Evolutionary conservation across 1,140 invertebrate species (phyloP), one percentile per base, ranked within the genome.

Genomic region (Magallana angulata): DNA sequence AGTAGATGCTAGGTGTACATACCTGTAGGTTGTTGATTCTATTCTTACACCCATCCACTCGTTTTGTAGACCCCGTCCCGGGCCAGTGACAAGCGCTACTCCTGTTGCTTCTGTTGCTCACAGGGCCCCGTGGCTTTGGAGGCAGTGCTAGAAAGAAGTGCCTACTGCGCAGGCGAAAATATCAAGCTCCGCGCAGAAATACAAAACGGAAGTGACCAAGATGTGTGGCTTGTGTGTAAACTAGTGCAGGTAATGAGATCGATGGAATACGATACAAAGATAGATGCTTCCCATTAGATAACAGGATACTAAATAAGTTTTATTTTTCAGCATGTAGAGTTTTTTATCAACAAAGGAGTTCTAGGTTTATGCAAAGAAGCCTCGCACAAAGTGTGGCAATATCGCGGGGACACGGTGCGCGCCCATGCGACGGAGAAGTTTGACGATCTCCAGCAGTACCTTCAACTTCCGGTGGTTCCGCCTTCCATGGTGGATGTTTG

Each of bases 91-190:
- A 96, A 97, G 89, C 95, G 96, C 88, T 96, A 96, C 62, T 96
- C 96, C 11, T 98, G 97, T 92, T 97, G 97, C 92, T 95, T 97
- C 90, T 97, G 97, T 91, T 98, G 97, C 93, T 96, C 96, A 91
- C 95, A 96, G 87, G 97, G 97, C 7, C 96, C 97, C 16, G 96
- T 98, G 0, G 96, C 96, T 62, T 94, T 98, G 57, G 95, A 97
- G 87, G 96, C 96, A 57, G 96, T 96, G 60, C 94, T 98, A 58
- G 97, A 97, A 93, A 94, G 97, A 89, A 96, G 96, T 9, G 97
- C 97, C 9, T 98, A 97, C 94, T 97, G 97, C 81, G 97, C 97
- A 92, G 97, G 97, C 7, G 97, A 98, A 94, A 97, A 96, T 90
- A 96, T 98, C 60, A 96, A 97, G 91, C 93, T 98, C 14, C 96